Base-by-base conservation (phyloP, 2,888 invertebrate genomes). In the Drosophila greeni region DNA sequence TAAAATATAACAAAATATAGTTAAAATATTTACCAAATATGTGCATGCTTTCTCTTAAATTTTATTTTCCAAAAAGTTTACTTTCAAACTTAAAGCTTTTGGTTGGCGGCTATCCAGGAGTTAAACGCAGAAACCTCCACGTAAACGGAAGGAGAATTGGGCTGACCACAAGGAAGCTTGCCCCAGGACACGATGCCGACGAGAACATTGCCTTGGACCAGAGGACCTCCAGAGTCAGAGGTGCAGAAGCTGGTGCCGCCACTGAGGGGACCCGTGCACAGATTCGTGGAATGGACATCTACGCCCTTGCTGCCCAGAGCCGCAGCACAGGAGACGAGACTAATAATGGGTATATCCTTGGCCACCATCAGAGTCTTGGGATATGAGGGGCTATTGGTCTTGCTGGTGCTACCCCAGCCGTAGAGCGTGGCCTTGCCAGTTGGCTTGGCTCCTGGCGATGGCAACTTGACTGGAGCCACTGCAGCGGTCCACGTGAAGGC, bases 181-280 rank as follows among this genome's bases (percentile, higher is more conserved):
- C 90, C 90, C 90, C 90, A 91, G 2, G 91, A 90, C 2, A 90
- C 90, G 40, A 91, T 83, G 37, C 91, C 91, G 66, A 90, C 76
- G 65, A 85, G 80, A 5, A 77, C 75, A 29, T 77, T 73, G 8
- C 73, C 76, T 47, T 86, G 80, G 5, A 87, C 78, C 55, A 88
- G 64, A 5, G 87, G 86, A 26, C 88, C 87, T 12, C 87, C 87
- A 0, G 88, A 88, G 64, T 88, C 88, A 6, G 87, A 85, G 3
- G 82, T 82, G 51, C 87, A 88, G 39, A 87, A 84, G 37, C 86
- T 80, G n/a, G 77, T 65, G 5, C 86, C 86, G 8, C 86, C 86
- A 0, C 79, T 84, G 0, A 87, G 68, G 1, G 88, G 86, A 1
- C 87, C 87, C 0, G 88, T 87, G 53, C 87, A 87, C 5, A 86